These are phyloP conservation scores for Prorops nasuta DNA, from an alignment of 1,140 invertebrate genomes.

Conservation along the genomic window DNA sequence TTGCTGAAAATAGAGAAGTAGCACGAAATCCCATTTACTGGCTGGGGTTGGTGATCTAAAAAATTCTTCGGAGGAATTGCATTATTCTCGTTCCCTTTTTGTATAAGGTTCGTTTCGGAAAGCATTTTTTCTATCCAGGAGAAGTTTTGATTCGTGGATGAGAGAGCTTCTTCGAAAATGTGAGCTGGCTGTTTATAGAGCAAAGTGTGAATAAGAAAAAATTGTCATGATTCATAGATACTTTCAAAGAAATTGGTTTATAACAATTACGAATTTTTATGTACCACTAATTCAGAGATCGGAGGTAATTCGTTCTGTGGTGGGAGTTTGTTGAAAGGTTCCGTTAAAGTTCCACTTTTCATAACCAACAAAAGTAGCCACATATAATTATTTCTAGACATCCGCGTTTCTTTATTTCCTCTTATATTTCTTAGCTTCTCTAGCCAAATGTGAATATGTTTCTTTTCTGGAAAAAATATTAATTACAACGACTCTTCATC, in stretches of 20 bases:
- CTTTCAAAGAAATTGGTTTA: neutral
- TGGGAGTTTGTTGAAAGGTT: slow-evolving; percentile 42
- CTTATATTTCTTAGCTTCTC: slow-evolving; percentile 36
- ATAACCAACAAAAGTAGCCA: slow-evolving; percentile 49
- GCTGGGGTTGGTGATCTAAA: slow-evolving; percentile 28
- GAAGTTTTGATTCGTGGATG: slow-evolving; percentile 32
- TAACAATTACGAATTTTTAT: neutral
- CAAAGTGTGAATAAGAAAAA: no score
- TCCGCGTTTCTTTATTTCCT: slow-evolving; percentile 28
- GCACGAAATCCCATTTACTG: slow-evolving; percentile 30
- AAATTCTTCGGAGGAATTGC: slow-evolving; percentile 24
- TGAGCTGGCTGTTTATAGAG: slow-evolving; percentile 32
- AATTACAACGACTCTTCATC: no score
- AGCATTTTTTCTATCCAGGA: slow-evolving; percentile 25
- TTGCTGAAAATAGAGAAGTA: slow-evolving; percentile 35
- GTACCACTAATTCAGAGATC: slow-evolving; percentile 43
- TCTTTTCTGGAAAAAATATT: slow-evolving; percentile 36
- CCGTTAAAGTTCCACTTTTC: slow-evolving; percentile 39
- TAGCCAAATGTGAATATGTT: slow-evolving; percentile 37
- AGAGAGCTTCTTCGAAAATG: slow-evolving; percentile 42
- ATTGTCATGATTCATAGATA: no score
- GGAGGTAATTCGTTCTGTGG: slow-evolving; percentile 31
- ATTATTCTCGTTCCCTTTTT: slow-evolving; percentile 2
- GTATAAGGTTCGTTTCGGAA: slow-evolving; percentile 5
- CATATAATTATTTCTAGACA: slow-evolving; percentile 48